These are phyloP conservation scores for Molothrus aeneus DNA, from an alignment of 2,797 vertebrate species.

Conservation along the genomic window DNA sequence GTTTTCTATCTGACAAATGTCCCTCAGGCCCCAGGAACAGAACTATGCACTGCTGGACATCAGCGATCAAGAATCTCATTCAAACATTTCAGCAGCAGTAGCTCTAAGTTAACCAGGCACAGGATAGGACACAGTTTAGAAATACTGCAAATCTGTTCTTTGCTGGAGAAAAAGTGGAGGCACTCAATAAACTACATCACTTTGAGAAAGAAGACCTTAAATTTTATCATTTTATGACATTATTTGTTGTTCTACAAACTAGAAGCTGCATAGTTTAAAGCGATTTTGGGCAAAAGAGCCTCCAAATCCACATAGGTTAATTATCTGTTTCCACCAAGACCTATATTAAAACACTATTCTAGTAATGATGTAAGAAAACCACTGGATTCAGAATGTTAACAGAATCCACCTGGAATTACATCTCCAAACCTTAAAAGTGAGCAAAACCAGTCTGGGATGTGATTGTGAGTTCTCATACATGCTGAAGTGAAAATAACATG, in stretches of 20 bases:
- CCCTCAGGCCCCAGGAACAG: not conserved
- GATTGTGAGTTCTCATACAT: not conserved
- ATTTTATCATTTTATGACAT: not conserved
- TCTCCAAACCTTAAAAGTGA: not conserved
- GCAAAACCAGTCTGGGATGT: not conserved
- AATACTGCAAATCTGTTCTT: not conserved
- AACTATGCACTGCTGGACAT: too few relatives aligned
- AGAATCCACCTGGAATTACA: not conserved
- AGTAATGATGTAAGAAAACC: not conserved
- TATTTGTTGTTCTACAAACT: not conserved
- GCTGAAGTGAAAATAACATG: not conserved
- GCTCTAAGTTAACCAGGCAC: not conserved
- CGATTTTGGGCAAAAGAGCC: not conserved
- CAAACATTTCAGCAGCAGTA: not conserved
- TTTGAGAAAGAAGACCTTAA: not conserved
- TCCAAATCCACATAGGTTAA: not conserved
- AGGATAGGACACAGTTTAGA: not conserved
- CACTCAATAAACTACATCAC: not conserved
- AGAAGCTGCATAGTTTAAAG: not conserved
- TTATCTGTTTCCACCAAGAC: not conserved
- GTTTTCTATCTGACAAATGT: accelerated
- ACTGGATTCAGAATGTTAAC: not conserved
- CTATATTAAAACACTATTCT: not conserved
- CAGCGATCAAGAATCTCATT: not conserved
- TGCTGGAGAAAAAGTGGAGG: not conserved